Evolutionary conservation across 2,113 vertebrate genomes (phyloP).

Genomic region (Rhynchopsitta pachyrhyncha): DNA sequence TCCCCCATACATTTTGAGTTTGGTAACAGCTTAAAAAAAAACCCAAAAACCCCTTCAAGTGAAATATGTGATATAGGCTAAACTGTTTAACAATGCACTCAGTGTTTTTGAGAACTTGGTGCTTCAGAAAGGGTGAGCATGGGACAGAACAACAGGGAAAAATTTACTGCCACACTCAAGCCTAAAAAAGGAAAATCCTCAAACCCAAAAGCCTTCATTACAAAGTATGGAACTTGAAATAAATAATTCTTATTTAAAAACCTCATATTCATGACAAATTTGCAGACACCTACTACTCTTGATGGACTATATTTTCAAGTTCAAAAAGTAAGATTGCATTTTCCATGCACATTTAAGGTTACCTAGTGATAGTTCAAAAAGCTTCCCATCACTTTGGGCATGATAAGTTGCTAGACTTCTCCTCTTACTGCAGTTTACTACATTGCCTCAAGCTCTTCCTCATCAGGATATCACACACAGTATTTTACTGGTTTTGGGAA

Average conservation of each 20-base stretch:
- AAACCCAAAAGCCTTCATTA: background rate
- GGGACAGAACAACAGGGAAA: background rate
- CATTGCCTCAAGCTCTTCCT: background rate
- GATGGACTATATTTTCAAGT: background rate
- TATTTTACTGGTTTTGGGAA: background rate
- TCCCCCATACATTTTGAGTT: background rate
- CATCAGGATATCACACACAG: background rate
- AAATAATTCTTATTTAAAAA: background rate
- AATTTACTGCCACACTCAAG: background rate
- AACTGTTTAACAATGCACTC: background rate
- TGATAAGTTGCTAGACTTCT: background rate
- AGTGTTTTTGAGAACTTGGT: background rate
- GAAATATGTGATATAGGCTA: background rate
- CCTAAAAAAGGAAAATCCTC: background rate
- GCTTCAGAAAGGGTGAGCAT: background rate
- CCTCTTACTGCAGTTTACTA: background rate
- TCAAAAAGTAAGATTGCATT: background rate
- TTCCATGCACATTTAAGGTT: background rate
- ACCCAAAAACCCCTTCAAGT: background rate
- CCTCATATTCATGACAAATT: background rate
- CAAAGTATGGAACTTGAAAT: background rate
- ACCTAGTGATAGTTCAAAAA: background rate
- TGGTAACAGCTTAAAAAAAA: background rate
- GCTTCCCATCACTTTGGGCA: rapidly evolving
- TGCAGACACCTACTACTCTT: background rate